These are phyloP conservation scores for Proterorhinus semilunaris DNA, from an alignment of 2,113 vertebrate genomes.

Conservation along the genomic window DNA sequence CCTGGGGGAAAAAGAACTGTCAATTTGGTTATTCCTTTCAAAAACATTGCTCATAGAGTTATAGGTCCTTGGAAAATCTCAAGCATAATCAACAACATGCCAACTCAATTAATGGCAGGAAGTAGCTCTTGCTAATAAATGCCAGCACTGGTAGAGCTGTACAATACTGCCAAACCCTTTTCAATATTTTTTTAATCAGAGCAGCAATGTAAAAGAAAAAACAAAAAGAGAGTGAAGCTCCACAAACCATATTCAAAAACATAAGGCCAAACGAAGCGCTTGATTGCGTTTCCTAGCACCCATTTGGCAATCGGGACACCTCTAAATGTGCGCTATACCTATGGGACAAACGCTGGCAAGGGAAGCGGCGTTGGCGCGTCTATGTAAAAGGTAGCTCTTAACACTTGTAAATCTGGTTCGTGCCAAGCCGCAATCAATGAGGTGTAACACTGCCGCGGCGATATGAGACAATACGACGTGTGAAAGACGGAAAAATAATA, in stretches of 20 bases:
- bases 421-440: slow-evolving; percentile 23
- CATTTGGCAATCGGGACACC: neutral
- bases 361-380: neutral
- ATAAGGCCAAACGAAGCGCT: neutral
- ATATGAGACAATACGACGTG: slow-evolving; percentile 19
- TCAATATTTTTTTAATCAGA: neutral
- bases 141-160: neutral
- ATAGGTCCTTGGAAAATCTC: no score
- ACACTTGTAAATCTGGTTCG: slow-evolving; percentile 7
- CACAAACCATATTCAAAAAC: neutral
- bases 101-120: neutral
- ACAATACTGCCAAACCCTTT: neutral
- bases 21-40: no score
- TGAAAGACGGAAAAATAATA: slow-evolving; percentile 7
- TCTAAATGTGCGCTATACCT: neutral
- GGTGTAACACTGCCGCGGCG: slow-evolving; percentile 23
- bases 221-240: neutral
- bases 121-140: slow-evolving; percentile 4
- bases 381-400: slow-evolving; percentile 1
- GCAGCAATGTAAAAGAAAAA: neutral
- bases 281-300: neutral
- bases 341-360: neutral
- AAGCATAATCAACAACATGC: neutral
- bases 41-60: no score
- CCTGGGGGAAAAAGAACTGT: no score